Base-by-base conservation (phyloP, 2,797 vertebrate species). In the Oreochromis mossambicus region DNA sequence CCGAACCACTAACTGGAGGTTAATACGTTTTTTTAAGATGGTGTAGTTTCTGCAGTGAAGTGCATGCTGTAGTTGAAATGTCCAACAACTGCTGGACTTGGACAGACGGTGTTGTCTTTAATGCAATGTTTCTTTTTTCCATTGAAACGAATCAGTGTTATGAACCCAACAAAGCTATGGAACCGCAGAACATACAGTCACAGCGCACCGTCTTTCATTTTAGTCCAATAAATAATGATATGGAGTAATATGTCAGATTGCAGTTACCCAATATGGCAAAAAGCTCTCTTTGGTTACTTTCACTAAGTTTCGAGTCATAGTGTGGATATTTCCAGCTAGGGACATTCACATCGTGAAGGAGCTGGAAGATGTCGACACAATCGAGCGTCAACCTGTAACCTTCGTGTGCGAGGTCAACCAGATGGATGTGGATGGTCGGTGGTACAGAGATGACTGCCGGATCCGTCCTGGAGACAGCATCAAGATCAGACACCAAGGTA, bases 401-500 rank as follows among this genome's bases (percentile, higher is more conserved):
- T 98, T 99, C 14, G 1, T 90, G 61, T 99, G 98, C 10, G 97
- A 98, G 90, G 97, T 99, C 61, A 99, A 98, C 24, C 97, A 97
- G 0, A 97, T 97, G 0, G 98, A 99, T 38, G 96, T 98, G 21
- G 96, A 98, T 2, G 97, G 96, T 26, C 97, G 98, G n/a, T 99
- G 98, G 98, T 99, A 97, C 95, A 97, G 95, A 87, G 97, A 98
- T 1, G 93, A 97, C 91, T 94, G 77, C 90, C 97, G 97, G 84
- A 94, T 99, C 70, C 97, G 96, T 87, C 91, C 96, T 9, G 95
- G 97, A 0, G 97, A 99, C 80, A 98, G 96, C n/a, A 93, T 99
- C 66, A 97, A 96, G 93, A 97, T 98, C 87, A 97, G 96, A 61
- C 97, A 97, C 79, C 97, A 99, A 26, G 98, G 98, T 98, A 91